Evolutionary conservation across 2,888 invertebrate genomes (phyloP).

Genomic region (Xylophagus ater): DNA sequence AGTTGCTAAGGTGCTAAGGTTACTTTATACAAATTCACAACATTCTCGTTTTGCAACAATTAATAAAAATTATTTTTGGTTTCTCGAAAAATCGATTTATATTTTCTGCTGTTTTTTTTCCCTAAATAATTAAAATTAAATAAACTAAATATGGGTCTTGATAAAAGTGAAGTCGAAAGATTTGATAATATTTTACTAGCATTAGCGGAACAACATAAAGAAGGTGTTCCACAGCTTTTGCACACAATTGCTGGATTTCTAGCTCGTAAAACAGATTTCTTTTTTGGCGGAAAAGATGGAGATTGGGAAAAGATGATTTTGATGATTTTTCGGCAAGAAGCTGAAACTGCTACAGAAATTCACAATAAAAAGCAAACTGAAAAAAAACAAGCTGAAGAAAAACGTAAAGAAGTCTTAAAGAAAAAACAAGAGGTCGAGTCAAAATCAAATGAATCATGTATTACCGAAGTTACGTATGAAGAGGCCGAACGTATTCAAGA

Average conservation of each 20-base stretch:
- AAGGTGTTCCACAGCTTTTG: slow-evolving; percentile 85
- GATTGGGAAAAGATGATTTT: slow-evolving; percentile 80
- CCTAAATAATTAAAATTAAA: too few species aligned
- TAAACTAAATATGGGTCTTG: too few species aligned
- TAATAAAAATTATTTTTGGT: too few species aligned
- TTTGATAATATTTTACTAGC: slow-evolving; percentile 84
- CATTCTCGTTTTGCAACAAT: too few species aligned
- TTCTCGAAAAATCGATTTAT: slow-evolving; percentile 1
- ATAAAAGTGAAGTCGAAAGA: too few species aligned
- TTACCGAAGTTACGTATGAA: slow-evolving; percentile 83
- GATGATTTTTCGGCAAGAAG: slow-evolving; percentile 70
- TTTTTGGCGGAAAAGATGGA: slow-evolving; percentile 72
- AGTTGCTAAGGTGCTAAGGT: too few species aligned
- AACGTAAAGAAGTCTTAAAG: too few species aligned
- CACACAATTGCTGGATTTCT: slow-evolving; percentile 90
- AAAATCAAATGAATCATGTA: slow-evolving; percentile 33
- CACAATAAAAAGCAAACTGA: too few species aligned
- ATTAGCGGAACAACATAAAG: slow-evolving; percentile 89
- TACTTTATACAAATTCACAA: too few species aligned
- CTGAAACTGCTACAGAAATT: slow-evolving; percentile 53
- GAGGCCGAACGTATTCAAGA: slow-evolving; percentile 77
- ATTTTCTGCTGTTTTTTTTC: too few species aligned
- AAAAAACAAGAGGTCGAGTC: slow-evolving; percentile 48
- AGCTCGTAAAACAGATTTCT: slow-evolving; percentile 94
- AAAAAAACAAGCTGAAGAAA: too few species aligned